Base-by-base conservation (phyloP, 2,888 invertebrate species). In the Melanotus villosus region DNA sequence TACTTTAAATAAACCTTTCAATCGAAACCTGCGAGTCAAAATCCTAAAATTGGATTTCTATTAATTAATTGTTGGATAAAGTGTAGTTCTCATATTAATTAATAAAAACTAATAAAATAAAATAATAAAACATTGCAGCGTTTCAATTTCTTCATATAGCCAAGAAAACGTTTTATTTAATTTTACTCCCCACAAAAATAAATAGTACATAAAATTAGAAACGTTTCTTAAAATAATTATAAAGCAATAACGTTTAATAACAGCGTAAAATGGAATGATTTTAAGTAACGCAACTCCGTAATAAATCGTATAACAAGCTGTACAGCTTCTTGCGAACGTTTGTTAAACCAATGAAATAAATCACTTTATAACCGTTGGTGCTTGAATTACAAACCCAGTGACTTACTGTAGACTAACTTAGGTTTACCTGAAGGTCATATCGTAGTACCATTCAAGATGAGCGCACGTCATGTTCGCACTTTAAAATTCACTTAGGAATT, bases 401-500 rank as follows among this genome's bases (percentile, higher is more conserved):
- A 32, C 52, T 52, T 52, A 52, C 26, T 52, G 50, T 6, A 26
- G 23, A 47, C 47, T 47, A 47, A 23, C 21, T 16, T 12, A 26
- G 52, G 32, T 52, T 23, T 14, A 52, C 16, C 14, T 52, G 52
- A 52, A 52, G 52, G 52, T 52, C 52, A 52, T 16, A n/a, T 14
- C n/a, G 26, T 6, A 52, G 30, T 9, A 16, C 52, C 32, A 47
- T 19, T 47, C 16, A 32, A 18, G 52, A 14, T 34, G 52, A 52
- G n/a, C 32, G 52, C 52, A 52, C 52, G 52, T 52, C 52, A 52
- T 52, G 52, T 52, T 47, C 52, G 52, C 52, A 52, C 52, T 32
- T 52, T 32, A 12, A 23, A 47, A 47, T 12, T 23, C 47, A 47
- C 19, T 23, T 23, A 43, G n/a, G 47, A 47, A 23, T 47, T 47